A percentile compares a stretch with the other conserved stretches of the same genome.
phyloP scores from a whole-genome alignment of 2,888 invertebrate species.

The Nomada goodeniana region DNA sequence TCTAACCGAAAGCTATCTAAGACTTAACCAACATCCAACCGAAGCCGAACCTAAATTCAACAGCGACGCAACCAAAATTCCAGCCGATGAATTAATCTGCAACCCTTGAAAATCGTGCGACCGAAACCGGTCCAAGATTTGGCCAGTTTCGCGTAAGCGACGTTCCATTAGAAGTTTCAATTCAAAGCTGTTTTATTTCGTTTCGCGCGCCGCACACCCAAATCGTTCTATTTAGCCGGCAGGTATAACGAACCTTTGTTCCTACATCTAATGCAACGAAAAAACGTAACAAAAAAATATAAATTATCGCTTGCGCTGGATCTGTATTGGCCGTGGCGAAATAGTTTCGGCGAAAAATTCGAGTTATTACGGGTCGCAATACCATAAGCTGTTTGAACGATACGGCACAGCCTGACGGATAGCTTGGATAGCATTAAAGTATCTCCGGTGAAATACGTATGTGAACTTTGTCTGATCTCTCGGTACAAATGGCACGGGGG shows the following conservation, averaged over 20 bases:
- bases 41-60: conserved; percentile 48
- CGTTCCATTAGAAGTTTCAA: not conserved
- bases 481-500: conserved; percentile 9
- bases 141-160: not conserved
- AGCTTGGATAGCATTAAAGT: conserved; percentile 51
- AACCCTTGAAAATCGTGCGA: not conserved
- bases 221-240: no score
- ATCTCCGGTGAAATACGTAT: conserved; percentile 44
- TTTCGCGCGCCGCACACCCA: not conserved
- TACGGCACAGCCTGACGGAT: conserved; percentile 47
- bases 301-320: conserved; percentile 58
- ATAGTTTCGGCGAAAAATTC: conserved; percentile 59
- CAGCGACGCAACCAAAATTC: conserved; percentile 44
- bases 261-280: not conserved
- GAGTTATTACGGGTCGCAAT: conserved; percentile 51
- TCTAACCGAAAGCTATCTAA: conserved; percentile 59
- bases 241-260: no score
- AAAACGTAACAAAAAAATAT: not conserved
- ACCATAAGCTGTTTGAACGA: conserved; percentile 39
- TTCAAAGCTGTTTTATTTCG: no score
- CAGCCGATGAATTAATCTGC: conserved; percentile 32
- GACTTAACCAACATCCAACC: conserved; percentile 51
- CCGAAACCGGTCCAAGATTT: conserved; percentile 12
- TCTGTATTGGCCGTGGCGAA: conserved; percentile 53
- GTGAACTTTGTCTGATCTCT: conserved; percentile 16